These are phyloP conservation scores for Venturia canescens DNA, from an alignment of 1,140 invertebrate genomes.

Conservation along the genomic window DNA sequence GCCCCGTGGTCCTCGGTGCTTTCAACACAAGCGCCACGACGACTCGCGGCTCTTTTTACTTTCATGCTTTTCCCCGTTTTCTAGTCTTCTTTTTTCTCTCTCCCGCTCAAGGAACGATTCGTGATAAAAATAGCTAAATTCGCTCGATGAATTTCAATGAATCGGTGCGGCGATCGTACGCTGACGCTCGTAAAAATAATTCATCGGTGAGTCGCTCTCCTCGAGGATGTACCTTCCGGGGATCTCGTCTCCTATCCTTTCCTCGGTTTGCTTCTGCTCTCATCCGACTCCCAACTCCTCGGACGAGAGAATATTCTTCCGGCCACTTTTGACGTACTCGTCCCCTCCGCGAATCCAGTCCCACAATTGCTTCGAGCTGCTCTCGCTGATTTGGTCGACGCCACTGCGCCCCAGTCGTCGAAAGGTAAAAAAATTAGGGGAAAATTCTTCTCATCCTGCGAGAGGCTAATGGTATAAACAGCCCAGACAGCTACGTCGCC, in stretches of 20 bases:
- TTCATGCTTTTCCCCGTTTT: neutral
- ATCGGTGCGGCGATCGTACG: neutral
- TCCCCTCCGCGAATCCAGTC: no score
- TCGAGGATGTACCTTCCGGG: neutral
- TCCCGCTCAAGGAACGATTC: conserved; percentile 7
- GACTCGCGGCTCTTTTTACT: neutral
- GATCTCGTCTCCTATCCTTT: no score
- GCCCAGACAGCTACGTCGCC: conserved; percentile 40
- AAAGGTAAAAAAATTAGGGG: neutral
- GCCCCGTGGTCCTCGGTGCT: neutral
- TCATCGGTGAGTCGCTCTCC: neutral
- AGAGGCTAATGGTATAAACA: neutral
- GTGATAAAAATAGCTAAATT: conserved; percentile 8
- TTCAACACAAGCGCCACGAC: neutral
- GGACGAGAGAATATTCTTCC: no score
- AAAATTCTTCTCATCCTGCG: neutral
- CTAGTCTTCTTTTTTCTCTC: neutral
- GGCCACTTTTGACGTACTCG: no score
- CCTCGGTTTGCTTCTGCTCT: no score
- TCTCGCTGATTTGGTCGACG: neutral
- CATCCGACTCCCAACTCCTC: no score
- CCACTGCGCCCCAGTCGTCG: neutral
- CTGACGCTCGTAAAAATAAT: conserved; percentile 25
- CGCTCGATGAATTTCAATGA: conserved; percentile 26
- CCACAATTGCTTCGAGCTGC: neutral